Percentiles rank a stretch among this genome's conserved stretches.
Conservation (phyloP, 2,113 vertebrate genomes). For the Oncorhynchus mykiss region DNA sequence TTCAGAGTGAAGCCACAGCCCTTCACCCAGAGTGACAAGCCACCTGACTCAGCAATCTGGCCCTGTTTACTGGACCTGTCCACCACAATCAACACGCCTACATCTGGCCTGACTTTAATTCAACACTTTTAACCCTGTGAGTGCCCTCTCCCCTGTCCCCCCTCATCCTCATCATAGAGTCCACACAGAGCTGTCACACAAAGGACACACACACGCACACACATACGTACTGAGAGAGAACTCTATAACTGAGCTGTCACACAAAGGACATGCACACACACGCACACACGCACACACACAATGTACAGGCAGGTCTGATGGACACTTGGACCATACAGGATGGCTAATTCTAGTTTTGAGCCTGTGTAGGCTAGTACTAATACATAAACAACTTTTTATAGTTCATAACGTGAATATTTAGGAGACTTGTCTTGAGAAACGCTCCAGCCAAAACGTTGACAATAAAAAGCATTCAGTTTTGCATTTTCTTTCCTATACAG, state of each 20-base stretch:
- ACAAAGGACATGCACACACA: background rate
- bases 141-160: slow-evolving; percentile 37
- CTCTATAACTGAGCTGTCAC: background rate
- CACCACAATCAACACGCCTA: slow-evolving; percentile 59
- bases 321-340: too few species aligned
- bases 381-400: too few species aligned
- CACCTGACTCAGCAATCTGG: slow-evolving; percentile 64
- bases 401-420: too few species aligned
- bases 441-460: too few species aligned
- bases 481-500: too few species aligned
- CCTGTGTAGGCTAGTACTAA: too few species aligned
- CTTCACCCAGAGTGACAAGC: slow-evolving; percentile 59
- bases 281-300: background rate
- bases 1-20: slow-evolving; percentile 47
- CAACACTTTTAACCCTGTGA: slow-evolving; percentile 33
- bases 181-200: slow-evolving; percentile 1
- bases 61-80: slow-evolving; percentile 66
- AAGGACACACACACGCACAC: background rate
- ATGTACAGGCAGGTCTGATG: background rate
- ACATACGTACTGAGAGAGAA: background rate
- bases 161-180: slow-evolving; percentile 39
- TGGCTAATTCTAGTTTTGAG: too few species aligned
- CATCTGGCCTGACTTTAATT: slow-evolving; percentile 37
- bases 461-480: too few species aligned
- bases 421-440: too few species aligned